Evolutionary conservation across 2,888 invertebrate species (phyloP), one percentile per base, ranked within the genome.

Genomic region (Gandaritis pyraliata): DNA sequence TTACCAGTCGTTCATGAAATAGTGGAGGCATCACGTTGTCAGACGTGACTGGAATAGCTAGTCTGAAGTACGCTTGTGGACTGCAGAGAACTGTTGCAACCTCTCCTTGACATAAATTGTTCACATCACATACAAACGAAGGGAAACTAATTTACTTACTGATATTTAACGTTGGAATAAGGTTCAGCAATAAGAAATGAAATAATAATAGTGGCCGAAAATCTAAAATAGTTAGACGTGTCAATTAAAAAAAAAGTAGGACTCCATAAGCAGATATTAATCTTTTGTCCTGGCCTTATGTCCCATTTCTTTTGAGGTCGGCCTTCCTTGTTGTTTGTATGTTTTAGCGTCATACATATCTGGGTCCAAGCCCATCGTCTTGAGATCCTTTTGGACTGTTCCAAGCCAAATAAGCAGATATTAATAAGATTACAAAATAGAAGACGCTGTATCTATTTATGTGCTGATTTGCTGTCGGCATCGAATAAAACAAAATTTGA

Each of bases 41-140:
- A 53, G 62, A 83, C 87, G 86, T 87, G 86, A 81, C 75, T 58
- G 39, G 81, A 77, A 83, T 86, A 47, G 60, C 58, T 64, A 59
- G 56, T 57, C 64, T 66, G 66, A 67, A 61, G 56, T 63, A 72
- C 69, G 72, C 70, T 70, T 58, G 69, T 67, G 59, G 68, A 71
- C 73, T 75, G 74, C 71, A 73, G 69, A 72, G 38, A 70, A 64
- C 66, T 65, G 59, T 66, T 66, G 73, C 76, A 76, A 76, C 74
- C 73, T 79, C 74, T 72, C 68, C 67, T 75, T 64, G 66, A 69
- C 68, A 59, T 51, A 23, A 41, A 54, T 58, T 58, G 43, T 55
- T 45, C 45, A 50, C 48, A 30, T 30, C 48, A 45, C 58, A 64
- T 48, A 55, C 58, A 48, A 59, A 58, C 13, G 47, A 55, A 49